These are phyloP conservation scores for Phrynosoma blainvillii DNA, from an alignment of 2,113 vertebrate genomes.

Conservation along the genomic window DNA sequence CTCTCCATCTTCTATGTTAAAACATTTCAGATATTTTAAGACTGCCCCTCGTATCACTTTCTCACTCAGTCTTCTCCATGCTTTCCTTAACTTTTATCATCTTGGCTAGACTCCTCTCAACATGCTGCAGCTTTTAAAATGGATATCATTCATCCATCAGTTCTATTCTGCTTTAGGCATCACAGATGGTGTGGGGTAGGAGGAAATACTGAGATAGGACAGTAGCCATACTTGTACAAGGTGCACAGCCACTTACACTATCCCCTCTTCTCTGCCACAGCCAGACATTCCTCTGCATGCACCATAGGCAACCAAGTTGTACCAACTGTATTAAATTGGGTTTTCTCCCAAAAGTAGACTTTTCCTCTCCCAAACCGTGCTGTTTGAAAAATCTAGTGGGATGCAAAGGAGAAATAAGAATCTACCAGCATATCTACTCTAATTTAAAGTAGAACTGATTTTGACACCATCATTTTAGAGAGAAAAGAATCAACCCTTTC, in stretches of 20 bases:
- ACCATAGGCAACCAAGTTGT: neutral
- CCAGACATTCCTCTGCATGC: too few relatives aligned
- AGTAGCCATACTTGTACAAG: neutral
- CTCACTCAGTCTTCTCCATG: too few relatives aligned
- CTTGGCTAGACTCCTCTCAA: too few relatives aligned
- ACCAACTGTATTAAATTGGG: neutral
- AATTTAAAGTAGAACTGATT: neutral
- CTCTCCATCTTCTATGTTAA: too few relatives aligned
- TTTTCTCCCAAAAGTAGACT: neutral
- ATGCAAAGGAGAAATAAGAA: neutral
- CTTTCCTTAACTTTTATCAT: too few relatives aligned
- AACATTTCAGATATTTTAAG: too few relatives aligned
- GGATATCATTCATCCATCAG: neutral
- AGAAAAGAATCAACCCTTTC: too few relatives aligned
- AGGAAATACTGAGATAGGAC: neutral
- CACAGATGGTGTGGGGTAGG: neutral
- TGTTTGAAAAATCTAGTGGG: too few relatives aligned
- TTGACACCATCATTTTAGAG: too few relatives aligned
- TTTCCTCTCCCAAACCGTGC: neutral
- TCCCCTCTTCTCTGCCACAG: neutral
- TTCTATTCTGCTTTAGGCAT: neutral
- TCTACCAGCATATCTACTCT: neutral
- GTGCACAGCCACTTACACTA: neutral
- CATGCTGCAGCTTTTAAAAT: neutral
- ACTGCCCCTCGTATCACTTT: too few relatives aligned